These are phyloP conservation scores for Colletes latitarsis DNA, from an alignment of 1,140 invertebrate genomes.

Conservation along the genomic window DNA sequence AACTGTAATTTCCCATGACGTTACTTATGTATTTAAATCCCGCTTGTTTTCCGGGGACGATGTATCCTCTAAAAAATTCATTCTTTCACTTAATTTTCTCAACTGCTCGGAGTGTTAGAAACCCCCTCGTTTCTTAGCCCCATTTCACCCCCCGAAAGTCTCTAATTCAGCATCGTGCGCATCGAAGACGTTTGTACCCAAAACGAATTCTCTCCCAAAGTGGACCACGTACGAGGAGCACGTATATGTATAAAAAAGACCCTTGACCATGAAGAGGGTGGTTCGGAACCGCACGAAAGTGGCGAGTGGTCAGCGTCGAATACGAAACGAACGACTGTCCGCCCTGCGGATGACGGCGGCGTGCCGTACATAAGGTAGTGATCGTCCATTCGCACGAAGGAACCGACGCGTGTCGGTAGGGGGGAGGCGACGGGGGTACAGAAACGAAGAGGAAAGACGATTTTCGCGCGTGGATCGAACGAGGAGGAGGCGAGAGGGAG, in stretches of 20 bases:
- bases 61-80: too few relatives aligned
- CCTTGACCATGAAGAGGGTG: neutral
- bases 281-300: slow-evolving; percentile 68
- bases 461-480: slow-evolving; percentile 41
- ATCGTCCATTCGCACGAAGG: slow-evolving; percentile 37
- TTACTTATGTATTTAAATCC: neutral
- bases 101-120: too few relatives aligned
- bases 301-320: slow-evolving; percentile 74
- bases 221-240: slow-evolving; percentile 12
- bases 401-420: neutral
- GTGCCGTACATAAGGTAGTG: slow-evolving; percentile 76
- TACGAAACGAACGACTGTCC: slow-evolving; percentile 71
- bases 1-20: slow-evolving; percentile 26
- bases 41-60: neutral
- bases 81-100: too few relatives aligned
- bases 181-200: neutral
- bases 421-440: neutral
- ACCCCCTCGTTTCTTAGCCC: too few relatives aligned
- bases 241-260: slow-evolving; percentile 43
- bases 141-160: too few relatives aligned
- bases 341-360: slow-evolving; percentile 64
- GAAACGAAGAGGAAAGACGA: slow-evolving; percentile 41
- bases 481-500: slow-evolving; percentile 37
- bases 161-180: too few relatives aligned
- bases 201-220: neutral